Base-by-base conservation (phyloP, 2,797 vertebrate genomes). In the Notoglanidium macrostoma region DNA sequence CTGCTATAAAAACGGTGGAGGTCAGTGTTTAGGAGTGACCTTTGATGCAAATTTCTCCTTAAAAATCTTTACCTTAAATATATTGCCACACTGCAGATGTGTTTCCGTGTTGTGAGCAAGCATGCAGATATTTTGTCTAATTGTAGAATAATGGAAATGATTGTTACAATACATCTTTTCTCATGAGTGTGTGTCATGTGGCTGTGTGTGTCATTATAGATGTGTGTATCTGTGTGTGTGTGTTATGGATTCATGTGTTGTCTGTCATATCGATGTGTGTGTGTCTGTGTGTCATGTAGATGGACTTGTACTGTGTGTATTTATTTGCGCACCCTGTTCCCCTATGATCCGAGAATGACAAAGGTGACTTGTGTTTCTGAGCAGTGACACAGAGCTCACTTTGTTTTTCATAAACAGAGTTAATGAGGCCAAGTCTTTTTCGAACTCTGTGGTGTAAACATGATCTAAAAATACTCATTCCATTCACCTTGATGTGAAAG, bases 1-100 rank as follows among this genome's bases (percentile, higher is more conserved):
- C 96, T 99, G 98, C 97, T 99, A 99, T 94, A 99, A 99, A 91
- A 99, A 99, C 29, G 98, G 98, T 92, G 98, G 98, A 97, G 98
- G 98, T 99, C 90, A 93, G 97, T 70, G 57, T 78, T 70, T 77
- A 9, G 15, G 6, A 10, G 14, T 10, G 23, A 32, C 23, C 68
- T 84, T 17, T 54, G 0, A 19, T 9, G 12, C 19, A 21, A 0
- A 23, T 35, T 57, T 21, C 32, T 67, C 26, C 29, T 46, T 23
- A 61, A 4, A 72, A 44, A 23, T 35, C 17, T 40, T 70, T 40
- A 35, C 55, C 23, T 23, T 35, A 29, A 78, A 57, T 40, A 57
- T 32, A 6, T 32, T 77, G 6, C 11, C 29, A 35, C 9, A 0
- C 7, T 29, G 55, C 51, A 51, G 29, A 10, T 55, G 7, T 77